Conservation (phyloP, 2,888 invertebrate species). For the Noctua fimbriata region DNA sequence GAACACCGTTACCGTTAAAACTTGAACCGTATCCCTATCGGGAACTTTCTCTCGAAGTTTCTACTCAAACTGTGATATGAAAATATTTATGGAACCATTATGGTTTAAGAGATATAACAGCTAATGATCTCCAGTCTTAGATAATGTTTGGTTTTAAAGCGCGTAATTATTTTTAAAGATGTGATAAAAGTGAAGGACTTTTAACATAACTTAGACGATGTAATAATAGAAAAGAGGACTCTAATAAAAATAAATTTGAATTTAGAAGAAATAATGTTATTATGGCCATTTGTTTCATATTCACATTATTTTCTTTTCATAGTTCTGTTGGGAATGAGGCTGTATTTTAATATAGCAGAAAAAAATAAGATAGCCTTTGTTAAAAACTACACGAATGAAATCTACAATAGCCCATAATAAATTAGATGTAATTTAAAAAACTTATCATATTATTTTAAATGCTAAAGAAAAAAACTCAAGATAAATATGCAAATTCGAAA, state of each 20-base stretch:
- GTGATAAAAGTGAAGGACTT: constrained; percentile 60
- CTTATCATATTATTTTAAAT: constrained; percentile 39
- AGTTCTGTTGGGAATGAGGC: constrained; percentile 34
- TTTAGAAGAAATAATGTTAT: constrained; percentile 41
- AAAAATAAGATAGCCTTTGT: constrained; percentile 23
- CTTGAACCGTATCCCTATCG: constrained; percentile 64
- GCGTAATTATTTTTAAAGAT: constrained; percentile 66
- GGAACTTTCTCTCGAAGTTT: constrained; percentile 66
- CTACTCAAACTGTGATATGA: constrained; percentile 61
- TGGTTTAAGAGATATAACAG: constrained; percentile 59
- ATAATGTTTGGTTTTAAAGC: constrained; percentile 62
- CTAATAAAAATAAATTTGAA: constrained; percentile 38
- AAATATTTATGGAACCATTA: constrained; percentile 70
- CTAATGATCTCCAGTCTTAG: constrained; percentile 63
- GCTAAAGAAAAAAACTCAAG: constrained; percentile 32
- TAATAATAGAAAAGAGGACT: constrained; percentile 33
- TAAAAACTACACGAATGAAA: constrained; percentile 30
- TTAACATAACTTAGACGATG: constrained; percentile 39
- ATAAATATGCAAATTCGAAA: constrained; percentile 57
- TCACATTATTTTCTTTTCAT: constrained; percentile 40
- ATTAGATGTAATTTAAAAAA: constrained; percentile 52
- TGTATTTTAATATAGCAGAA: background rate
- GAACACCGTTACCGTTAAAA: constrained; percentile 68
- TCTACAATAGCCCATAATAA: constrained; percentile 34
- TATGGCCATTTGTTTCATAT: constrained; percentile 39